Evolutionary conservation across 2,888 invertebrate species (phyloP), one percentile per base, ranked within the genome.

Genomic region (Heteromyza rotundicornis): DNA sequence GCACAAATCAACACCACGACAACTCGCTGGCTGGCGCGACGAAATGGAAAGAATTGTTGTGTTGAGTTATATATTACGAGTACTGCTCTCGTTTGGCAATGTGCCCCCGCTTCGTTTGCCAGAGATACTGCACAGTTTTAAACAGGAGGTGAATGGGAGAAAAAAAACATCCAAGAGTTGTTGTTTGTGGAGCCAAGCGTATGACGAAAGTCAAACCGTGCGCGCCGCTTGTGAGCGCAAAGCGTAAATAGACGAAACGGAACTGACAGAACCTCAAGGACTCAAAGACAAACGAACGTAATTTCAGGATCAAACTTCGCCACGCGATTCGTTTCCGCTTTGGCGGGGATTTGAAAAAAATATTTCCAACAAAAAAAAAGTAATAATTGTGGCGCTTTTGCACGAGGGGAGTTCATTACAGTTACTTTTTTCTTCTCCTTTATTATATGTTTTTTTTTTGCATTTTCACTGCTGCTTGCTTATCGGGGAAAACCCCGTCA

Each of bases 11-110:
- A 40, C 40, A 40, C 40, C 40, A n/a, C 27, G 27, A 27, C n/a
- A n/a, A n/a, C 10, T 40, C 71, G 74, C 70, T 73, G 70, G 74
- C 75, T 75, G n/a, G 74, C 75, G 75, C 75, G 75, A 76, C 75
- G 75, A 76, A 76, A 76, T 75, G 75, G 75, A 76, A 76, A 74
- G 75, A 76, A 76, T 77, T 75, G 76, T 75, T 35, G 36, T 50
- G 22, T 35, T 20, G 51, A 20, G 51, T 19, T 44, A 32, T 57
- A 36, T 12, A 55, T 40, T 40, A 40, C 32, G 19, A 53, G 52
- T 55, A 20, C 40, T 14, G 16, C n/a, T 14, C 22, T 20, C 36
- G 19, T 17, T 16, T 27, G 40, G 40, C 40, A 32, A 32, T 32
- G 32, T 40, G 27, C 27, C 10, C 27, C 27, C 14, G 40, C 14